Conservation (phyloP, 2,797 vertebrate species). For the Glyptemys insculpta region DNA sequence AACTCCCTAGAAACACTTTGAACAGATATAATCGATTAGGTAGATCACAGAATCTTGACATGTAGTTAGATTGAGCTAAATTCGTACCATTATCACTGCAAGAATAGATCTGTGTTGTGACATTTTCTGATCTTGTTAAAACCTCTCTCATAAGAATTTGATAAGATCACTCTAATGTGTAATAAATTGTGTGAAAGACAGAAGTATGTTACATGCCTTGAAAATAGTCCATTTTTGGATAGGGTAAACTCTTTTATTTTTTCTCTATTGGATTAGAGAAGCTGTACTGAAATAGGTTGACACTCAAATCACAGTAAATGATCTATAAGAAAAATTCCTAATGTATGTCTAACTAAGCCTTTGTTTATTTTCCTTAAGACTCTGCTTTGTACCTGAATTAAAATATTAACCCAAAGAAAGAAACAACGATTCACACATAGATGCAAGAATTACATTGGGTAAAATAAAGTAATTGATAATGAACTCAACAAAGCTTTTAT, state of each 20-base stretch:
- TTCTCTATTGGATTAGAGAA: background rate
- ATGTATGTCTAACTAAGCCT: background rate
- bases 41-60: background rate
- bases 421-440: background rate
- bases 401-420: background rate
- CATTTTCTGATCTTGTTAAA: background rate
- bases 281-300: background rate
- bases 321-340: background rate
- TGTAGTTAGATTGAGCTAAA: background rate
- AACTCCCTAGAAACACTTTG: background rate
- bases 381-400: background rate
- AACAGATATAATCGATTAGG: background rate
- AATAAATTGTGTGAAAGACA: background rate
- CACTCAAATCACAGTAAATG: background rate
- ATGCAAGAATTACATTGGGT: background rate
- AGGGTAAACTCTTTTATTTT: background rate
- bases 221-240: rapidly evolving
- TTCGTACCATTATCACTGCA: background rate
- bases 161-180: background rate
- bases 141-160: background rate
- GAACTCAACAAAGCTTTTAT: background rate
- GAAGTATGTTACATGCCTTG: background rate
- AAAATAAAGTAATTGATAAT: background rate
- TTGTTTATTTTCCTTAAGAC: background rate
- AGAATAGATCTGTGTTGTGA: background rate